Evolutionary conservation across 2,888 invertebrate genomes (phyloP), one percentile per base, ranked within the genome.

Genomic region (Rhingia rostrata): DNA sequence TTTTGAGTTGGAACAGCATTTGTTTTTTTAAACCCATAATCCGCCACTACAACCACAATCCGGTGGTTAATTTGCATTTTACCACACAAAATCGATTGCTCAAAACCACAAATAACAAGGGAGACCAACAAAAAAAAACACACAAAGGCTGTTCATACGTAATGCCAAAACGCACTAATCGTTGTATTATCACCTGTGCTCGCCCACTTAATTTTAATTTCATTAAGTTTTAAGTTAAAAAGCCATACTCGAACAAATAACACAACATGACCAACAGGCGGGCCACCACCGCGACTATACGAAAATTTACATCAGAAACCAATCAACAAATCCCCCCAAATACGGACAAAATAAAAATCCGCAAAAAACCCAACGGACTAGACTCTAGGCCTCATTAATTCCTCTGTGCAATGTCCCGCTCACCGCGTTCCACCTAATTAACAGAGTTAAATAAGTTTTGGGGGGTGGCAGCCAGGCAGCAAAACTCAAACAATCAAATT

Each of bases 131-230:
- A 56, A 56, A 49, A 22, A n/a, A 51, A 0, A 54, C 35, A 49
- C 58, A 54, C 41, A 83, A 60, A 74, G 12, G 63, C 67, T 22
- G 22, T 22, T 22, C 22, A 22, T 22, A 22, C 22, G 22, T 22
- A 22, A 22, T 22, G 22, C 22, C 22, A 22, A 66, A 69, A 74
- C 80, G 70, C 70, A 80, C 84, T 84, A 84, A 84, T 84, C 84
- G 84, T 70, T 74, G 84, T 80, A 80, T 84, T 80, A 84, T 84
- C 84, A 84, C 84, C 84, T 79, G 80, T 75, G 80, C 64, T 69
- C 80, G 84, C 84, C 84, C 84, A 84, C 84, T 80, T 74, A 58
- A 79, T 84, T 80, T 84, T 80, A 84, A 80, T 84, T 84, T 84
- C 74, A 84, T 84, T 80, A 80, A 80, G 60, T 80, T 84, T 84